Evolutionary conservation across 2,113 vertebrate genomes (phyloP), one percentile per base, ranked within the genome.

Genomic region (Larimichthys polyactis): DNA sequence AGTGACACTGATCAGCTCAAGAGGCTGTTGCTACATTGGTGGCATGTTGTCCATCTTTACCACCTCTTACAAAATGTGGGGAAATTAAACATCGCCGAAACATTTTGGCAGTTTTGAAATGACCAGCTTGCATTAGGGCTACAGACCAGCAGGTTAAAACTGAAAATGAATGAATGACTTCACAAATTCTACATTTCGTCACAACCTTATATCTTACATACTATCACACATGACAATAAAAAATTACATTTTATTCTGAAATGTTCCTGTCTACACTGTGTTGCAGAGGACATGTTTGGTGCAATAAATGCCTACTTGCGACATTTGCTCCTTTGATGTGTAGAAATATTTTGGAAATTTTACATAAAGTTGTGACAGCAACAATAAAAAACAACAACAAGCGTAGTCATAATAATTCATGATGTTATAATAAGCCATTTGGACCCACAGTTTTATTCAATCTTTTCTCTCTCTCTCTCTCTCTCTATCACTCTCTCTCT

Each of bases 31-130:
- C 1, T 43, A n/a, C 46, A 32, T 12, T 22, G n/a, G 9, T 10
- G 43, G 0, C 16, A 4, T n/a, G 44, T 43, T 66, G 36, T 40
- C 36, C 36, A 40, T 40, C 36, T 40, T 40, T 40, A 40, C 36
- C 36, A 40, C 36, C 36, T 43, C 17, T 78, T 68, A 58, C 55
- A 19, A 46, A 72, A 72, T 55, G 17, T 63, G 27, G 5, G 55
- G 51, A 64, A 40, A 22, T 15, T 0, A 44, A 44, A 54, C 15
- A 17, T n/a, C 1, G 14, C 10, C 0, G 5, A 16, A 19, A 5
- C 40, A 24, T 43, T 32, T 54, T 1, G 32, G 20, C 2, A 11
- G 2, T 73, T 40, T 22, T 36, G 11, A 22, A 67, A 72, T 14
- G 17, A 65, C 19, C 32, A 27, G 6, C 32, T 66, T 19, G 4